Evolutionary conservation across 1,140 invertebrate species (phyloP), one percentile per base, ranked within the genome.

Genomic region (Aphelenchoides fujianensis): DNA sequence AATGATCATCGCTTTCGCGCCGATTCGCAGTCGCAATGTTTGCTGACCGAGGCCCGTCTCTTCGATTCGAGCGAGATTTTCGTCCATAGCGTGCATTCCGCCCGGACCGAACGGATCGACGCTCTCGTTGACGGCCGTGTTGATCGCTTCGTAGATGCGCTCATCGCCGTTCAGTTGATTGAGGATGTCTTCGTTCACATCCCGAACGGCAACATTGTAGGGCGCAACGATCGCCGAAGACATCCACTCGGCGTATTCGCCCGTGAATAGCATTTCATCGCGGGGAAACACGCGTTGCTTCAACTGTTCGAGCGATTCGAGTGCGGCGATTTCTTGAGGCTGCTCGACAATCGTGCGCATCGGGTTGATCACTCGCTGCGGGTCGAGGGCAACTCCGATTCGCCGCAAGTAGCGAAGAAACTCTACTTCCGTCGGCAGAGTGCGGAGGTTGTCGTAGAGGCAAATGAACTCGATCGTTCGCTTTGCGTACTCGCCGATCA

Each of bases 11-110:
- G 69, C 67, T 5, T 5, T 5, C 5, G 57, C 7, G 27, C 57
- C 57, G 69, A 68, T 63, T 68, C 69, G 7, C 7, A 66, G 36
- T 5, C 7, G 23, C 7, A 68, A 69, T 67, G 23, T 27, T n/a
- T 57, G 48, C 48, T 7, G 7, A 54, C 41, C 41, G 41, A 66
- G 7, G 41, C 52, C 52, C 7, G 63, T 54, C 19, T 7, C n/a
- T 12, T 54, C 23, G 23, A 66, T 61, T n/a, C n/a, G 7, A 66
- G 7, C 7, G n/a, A 66, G 7, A 28, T 9, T 61, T 34, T 66
- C 63, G n/a, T 41, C 9, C 41, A 66, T 54, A n/a, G n/a, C 7
- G 7, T 66, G 7, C n/a, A 54, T n/a, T 7, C 19, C 41, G 12
- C 7, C 28, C 9, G 54, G n/a, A 28, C 28, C 63, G 66, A 9